phyloP scores from a whole-genome alignment of 2,888 invertebrate genomes.

The Epinotia demarniana region DNA sequence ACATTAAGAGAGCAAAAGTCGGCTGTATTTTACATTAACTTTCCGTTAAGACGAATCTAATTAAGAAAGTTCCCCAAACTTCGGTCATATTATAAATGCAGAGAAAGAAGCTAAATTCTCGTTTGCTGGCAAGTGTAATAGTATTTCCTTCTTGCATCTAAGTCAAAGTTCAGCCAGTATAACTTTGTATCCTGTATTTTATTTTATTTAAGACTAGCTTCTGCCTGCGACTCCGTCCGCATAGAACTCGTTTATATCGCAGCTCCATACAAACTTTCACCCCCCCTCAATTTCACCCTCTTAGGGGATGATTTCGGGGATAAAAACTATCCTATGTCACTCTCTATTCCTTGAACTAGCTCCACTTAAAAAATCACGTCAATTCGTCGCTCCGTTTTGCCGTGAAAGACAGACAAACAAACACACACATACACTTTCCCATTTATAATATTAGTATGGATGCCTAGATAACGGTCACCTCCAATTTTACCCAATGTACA shows the following conservation, averaged over 20 bases:
- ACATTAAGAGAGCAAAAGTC: slow-evolving; percentile 68
- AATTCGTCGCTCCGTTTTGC: too few relatives aligned
- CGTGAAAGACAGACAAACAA: too few relatives aligned
- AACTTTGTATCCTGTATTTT: slow-evolving; percentile 18
- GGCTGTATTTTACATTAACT: slow-evolving; percentile 72
- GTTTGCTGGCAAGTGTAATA: slow-evolving; percentile 56
- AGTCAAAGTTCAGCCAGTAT: slow-evolving; percentile 49
- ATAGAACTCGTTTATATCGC: too few relatives aligned
- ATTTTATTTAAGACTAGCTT: slow-evolving; percentile 35
- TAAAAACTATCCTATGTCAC: too few relatives aligned
- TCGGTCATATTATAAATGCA: slow-evolving; percentile 74
- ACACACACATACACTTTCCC: too few relatives aligned
- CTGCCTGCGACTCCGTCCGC: too few relatives aligned
- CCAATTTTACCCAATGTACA: slow-evolving; percentile 21
- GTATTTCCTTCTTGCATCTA: slow-evolving; percentile 60
- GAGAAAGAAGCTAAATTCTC: slow-evolving; percentile 66
- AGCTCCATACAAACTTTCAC: too few relatives aligned
- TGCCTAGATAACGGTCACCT: background rate
- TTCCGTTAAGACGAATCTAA: slow-evolving; percentile 72
- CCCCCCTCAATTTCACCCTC: too few relatives aligned
- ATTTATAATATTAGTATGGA: too few relatives aligned
- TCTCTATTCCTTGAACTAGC: too few relatives aligned
- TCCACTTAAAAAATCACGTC: too few relatives aligned
- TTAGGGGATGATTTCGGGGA: too few relatives aligned
- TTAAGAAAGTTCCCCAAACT: slow-evolving; percentile 70